phyloP scores from a whole-genome alignment of 2,888 invertebrate genomes.

The Chrysodeixis includens region DNA sequence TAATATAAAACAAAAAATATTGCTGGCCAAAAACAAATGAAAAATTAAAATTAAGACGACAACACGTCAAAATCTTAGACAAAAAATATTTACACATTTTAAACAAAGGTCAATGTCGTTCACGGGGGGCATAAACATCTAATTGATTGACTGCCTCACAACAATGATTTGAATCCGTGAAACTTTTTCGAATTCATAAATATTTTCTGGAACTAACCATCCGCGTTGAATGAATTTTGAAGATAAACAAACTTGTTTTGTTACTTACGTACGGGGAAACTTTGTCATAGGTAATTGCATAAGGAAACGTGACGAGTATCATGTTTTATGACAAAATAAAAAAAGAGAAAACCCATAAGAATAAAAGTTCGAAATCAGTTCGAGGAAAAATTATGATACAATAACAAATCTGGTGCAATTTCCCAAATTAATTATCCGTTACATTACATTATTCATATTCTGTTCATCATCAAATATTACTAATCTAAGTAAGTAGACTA shows the following conservation, averaged over 20 bases:
- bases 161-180: conserved; percentile 13
- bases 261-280: conserved; percentile 12
- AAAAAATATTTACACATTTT: conserved; percentile 8
- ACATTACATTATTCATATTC: too few species aligned
- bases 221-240: conserved; percentile 31
- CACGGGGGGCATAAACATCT: conserved; percentile 1
- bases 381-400: too few species aligned
- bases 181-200: conserved; percentile 25
- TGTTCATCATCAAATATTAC: too few species aligned
- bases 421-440: not conserved
- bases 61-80: too few species aligned
- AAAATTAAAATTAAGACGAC: too few species aligned
- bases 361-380: too few species aligned
- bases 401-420: too few species aligned
- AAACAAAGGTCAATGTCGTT: conserved; percentile 16
- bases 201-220: conserved; percentile 35
- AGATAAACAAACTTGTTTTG: conserved; percentile 13
- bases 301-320: not conserved
- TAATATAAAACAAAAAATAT: too few species aligned
- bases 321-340: not conserved
- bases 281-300: conserved; percentile 5
- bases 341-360: not conserved
- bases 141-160: conserved; percentile 24
- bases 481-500: too few species aligned
- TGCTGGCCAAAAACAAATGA: too few species aligned